Evolutionary conservation across 35 echinoderm and acorn worm genomes (phyloP), one percentile per base, ranked within the genome.

Genomic region (Anneissia japonica): DNA sequence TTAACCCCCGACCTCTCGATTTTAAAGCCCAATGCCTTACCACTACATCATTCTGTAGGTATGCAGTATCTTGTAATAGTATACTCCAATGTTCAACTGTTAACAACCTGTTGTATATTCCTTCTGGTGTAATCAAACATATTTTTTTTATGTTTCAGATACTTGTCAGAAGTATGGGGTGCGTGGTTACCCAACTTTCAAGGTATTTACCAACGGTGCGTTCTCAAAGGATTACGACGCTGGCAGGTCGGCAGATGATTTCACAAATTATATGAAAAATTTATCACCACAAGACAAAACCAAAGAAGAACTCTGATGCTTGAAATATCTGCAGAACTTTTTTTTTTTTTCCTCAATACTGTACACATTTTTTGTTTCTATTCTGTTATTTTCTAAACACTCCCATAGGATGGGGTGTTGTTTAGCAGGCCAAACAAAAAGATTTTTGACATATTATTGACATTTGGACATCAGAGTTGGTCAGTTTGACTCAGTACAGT

Each of bases 141-240:
- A 28, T 73, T 29, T 83, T 82, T 90, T 38, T 73, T 33, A 19
- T 75, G 37, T 36, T 28, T 34, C 76, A 97, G 94, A 88, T 88
- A 83, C 91, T 74, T 97, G 94, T 84, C 36, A 80, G 14, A 36
- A 92, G 46, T 85, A 86, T 82, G 91, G 84, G 26, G 88, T 97
- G 9, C 75, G 74, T 39, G 94, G 94, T 1, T 97, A 86, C 74
- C 94, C 94, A 31, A 93, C 94, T 16, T 93, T 97, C 79, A 93
- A 93, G 77, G 75, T 97, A 32, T 97, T 90, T 78, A 82, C 73
- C 32, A 85, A 86, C 4, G 94, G 94, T 13, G 30, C 72, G 35
- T 74, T 81, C 10, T 75, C 73, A 37, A 91, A 85, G 36, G 46
- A 84, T 31, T 96, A 92, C 79, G 79, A 79, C n/a, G 72, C 82